A percentile compares a stretch with the other conserved stretches of the same genome.
phyloP scores from a whole-genome alignment of 2,797 vertebrate species.

The Florisuga fusca region DNA sequence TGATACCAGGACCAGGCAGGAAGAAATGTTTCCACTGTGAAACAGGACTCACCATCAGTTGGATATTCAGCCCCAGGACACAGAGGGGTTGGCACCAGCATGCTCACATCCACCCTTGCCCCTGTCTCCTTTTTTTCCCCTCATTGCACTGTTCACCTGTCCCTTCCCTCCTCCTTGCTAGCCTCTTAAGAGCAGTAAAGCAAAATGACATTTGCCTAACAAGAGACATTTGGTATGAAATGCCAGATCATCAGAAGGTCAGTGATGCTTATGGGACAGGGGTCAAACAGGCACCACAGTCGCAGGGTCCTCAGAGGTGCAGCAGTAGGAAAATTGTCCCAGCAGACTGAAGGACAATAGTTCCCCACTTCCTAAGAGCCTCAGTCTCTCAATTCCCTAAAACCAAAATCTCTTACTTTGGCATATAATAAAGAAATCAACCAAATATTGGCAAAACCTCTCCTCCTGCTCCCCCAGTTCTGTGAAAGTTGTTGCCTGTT shows the following conservation, averaged over 20 bases:
- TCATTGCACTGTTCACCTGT: neutral
- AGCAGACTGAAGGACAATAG: neutral
- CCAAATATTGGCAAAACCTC: neutral
- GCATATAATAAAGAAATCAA: neutral
- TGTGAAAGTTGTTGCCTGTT: neutral
- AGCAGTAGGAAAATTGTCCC: neutral
- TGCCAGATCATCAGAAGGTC: neutral
- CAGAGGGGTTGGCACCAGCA: neutral
- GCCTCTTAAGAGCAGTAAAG: neutral
- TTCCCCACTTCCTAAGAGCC: neutral
- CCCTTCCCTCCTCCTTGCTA: neutral
- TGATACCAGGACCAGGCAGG: neutral
- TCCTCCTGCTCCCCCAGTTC: neutral
- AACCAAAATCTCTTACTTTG: neutral
- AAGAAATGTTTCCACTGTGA: neutral
- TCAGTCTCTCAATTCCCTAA: neutral
- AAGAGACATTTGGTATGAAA: neutral
- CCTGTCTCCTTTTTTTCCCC: neutral
- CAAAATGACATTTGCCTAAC: neutral
- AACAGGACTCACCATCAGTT: neutral
- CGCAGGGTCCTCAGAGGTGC: neutral
- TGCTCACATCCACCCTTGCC: neutral
- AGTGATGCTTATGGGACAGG: neutral
- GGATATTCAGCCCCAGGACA: neutral
- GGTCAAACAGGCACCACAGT: neutral